A percentile compares a stretch with the other conserved stretches of the same genome.
phyloP scores from a whole-genome alignment of 2,797 vertebrate genomes.

The Mus minutoides region DNA sequence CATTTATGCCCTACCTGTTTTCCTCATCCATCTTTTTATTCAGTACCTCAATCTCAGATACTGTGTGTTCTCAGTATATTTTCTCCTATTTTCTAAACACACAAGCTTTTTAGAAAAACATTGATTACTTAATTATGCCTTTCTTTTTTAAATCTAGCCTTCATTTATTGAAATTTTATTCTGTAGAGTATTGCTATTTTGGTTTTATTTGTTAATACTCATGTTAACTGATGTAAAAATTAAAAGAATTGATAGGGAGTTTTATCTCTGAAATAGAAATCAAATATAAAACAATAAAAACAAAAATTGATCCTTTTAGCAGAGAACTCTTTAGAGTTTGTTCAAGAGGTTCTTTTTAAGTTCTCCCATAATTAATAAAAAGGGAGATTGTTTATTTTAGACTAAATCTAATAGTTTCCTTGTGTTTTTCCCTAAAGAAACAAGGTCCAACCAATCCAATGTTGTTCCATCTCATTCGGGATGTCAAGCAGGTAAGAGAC shows the following conservation, averaged over 20 bases:
- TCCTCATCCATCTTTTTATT: constrained; percentile 3
- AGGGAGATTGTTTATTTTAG: constrained; percentile 31
- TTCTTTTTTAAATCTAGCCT: not conserved
- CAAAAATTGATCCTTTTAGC: constrained; percentile 48
- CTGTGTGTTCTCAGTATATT: not conserved
- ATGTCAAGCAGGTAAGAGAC: constrained; percentile 95
- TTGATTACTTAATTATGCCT: not conserved
- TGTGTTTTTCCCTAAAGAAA: constrained; percentile 89
- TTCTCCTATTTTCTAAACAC: not conserved
- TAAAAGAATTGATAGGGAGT: constrained; percentile 38
- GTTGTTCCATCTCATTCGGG: constrained; percentile 96
- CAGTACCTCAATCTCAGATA: not conserved
- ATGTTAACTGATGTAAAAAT: constrained; percentile 13
- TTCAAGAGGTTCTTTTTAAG: not conserved
- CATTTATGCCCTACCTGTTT: not conserved
- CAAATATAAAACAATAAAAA: constrained; percentile 62
- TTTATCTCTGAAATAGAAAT: constrained; percentile 59
- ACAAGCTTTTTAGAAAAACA: not conserved
- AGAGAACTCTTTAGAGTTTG: constrained; percentile 49
- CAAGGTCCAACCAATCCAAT: constrained; percentile 96
- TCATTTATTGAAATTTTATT: constrained; percentile 25
- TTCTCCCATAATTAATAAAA: not conserved
- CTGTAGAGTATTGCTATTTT: not conserved
- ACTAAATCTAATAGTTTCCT: constrained; percentile 63
- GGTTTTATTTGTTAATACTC: not conserved